Evolutionary conservation across 2,797 vertebrate genomes (phyloP), one percentile per base, ranked within the genome.

Genomic region (Tinamus major): DNA sequence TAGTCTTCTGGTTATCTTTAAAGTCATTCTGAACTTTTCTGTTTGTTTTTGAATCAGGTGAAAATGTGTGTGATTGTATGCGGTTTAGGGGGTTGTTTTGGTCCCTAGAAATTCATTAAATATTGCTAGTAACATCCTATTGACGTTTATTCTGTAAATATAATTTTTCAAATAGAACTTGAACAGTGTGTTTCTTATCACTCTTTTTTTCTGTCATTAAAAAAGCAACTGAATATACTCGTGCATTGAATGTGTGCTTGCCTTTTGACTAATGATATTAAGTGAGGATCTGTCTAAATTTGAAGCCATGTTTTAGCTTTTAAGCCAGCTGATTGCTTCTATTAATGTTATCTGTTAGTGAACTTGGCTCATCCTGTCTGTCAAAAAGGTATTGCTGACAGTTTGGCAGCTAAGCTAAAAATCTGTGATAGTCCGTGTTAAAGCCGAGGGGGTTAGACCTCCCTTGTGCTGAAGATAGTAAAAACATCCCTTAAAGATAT

Each of bases 341-440:
- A 5, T 2, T 64, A 27, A 13, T 56, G 55, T 53, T 79, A 42
- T 59, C 21, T 81, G 21, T 84, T 79, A 6, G 58, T 76, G 86
- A 37, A 59, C 27, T 4, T 27, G 67, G 29, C 64, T 89, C 29
- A 6, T 63, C 31, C 19, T 64, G 27, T 75, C 48, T 23, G 26
- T 41, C 56, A 48, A 0, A 62, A 5, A 69, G 41, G n/a, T 35
- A 14, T 72, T 84, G 31, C 19, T 59, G 55, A 55, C 1, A 1
- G 27, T 71, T 78, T 80, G 58, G 42, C 41, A 78, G 23, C 10
- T 37, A 13, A 75, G 21, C 37, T 69, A 89, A 23, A 23, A 2
- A 67, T 46, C 63, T 31, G 0, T 8, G 1, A 18, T 55, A 24
- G 24, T 51, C 14, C 1, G 0, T 72, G 9, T 44, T 67, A 11